Percentiles rank a stretch among this genome's conserved stretches.
These are phyloP conservation scores for Melanostoma mellinum DNA, from an alignment of 2,888 invertebrate species.

Conservation along the genomic window DNA sequence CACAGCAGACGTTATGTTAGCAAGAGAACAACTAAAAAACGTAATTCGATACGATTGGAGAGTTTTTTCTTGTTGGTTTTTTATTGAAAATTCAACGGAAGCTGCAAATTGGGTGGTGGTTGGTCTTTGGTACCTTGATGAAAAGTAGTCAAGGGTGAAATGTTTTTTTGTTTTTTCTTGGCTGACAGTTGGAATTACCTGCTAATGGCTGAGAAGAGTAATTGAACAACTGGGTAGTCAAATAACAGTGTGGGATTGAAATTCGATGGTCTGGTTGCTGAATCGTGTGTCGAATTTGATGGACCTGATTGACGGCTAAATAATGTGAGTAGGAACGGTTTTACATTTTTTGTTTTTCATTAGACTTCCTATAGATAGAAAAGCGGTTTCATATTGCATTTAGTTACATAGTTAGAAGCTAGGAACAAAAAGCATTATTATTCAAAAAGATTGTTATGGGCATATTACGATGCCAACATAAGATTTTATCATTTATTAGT, in stretches of 20 bases:
- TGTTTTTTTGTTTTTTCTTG: constrained; percentile 24
- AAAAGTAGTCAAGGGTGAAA: constrained; percentile 39
- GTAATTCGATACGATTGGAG: constrained; percentile 66
- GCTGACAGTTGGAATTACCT: constrained; percentile 67
- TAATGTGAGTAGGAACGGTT: background rate
- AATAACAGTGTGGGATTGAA: constrained; percentile 40
- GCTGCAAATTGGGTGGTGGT: constrained; percentile 49
- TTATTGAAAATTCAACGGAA: constrained; percentile 38
- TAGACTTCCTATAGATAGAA: no score
- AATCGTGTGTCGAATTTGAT: constrained; percentile 12
- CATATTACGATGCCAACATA: no score
- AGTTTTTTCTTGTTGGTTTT: constrained; percentile 38
- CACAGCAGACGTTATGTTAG: background rate
- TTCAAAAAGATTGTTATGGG: no score
- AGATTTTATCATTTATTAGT: no score
- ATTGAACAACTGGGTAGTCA: constrained; percentile 66
- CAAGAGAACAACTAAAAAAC: constrained; percentile 41
- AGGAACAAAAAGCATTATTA: no score
- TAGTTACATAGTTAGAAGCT: no score
- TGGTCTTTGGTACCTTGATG: constrained; percentile 4
- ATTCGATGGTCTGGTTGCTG: constrained; percentile 26
- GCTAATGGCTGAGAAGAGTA: constrained; percentile 63
- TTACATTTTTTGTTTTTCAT: no score
- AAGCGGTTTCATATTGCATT: no score
- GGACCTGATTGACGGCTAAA: constrained; percentile 32